A percentile compares a stretch with the other conserved stretches of the same genome.
Conservation (phyloP, 2,797 vertebrate species). For the Prunella strophiata region DNA sequence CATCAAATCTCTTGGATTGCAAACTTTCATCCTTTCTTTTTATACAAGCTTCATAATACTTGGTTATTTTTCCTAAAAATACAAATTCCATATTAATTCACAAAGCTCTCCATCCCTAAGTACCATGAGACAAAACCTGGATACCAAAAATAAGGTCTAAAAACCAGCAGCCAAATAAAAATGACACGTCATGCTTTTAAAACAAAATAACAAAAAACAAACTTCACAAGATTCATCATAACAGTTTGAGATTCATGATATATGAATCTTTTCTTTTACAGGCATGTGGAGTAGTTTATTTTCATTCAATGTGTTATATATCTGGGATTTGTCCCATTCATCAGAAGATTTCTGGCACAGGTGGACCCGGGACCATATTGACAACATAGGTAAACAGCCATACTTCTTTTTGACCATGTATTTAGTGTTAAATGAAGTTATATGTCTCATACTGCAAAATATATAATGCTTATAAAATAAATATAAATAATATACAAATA, state of each 20-base stretch:
- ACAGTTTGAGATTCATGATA: background rate
- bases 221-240: background rate
- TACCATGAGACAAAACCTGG: background rate
- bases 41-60: background rate
- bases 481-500: too few species aligned
- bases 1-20: background rate
- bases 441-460: background rate
- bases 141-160: background rate
- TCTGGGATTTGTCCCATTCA: conserved; percentile 77
- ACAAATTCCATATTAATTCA: background rate
- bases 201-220: background rate
- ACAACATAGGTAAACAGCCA: conserved; percentile 72
- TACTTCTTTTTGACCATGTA: background rate
- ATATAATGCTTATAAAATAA: too few species aligned
- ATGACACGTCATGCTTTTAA: background rate
- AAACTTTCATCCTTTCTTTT: background rate
- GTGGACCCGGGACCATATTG: conserved; percentile 74
- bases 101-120: background rate
- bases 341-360: conserved; percentile 80
- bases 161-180: background rate
- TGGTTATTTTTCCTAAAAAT: background rate
- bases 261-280: conserved; percentile 27
- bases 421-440: background rate
- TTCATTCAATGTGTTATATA: conserved; percentile 80
- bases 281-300: conserved; percentile 84